Conservation (phyloP, 1,140 invertebrate genomes). For the Cherax quadricarinatus region DNA sequence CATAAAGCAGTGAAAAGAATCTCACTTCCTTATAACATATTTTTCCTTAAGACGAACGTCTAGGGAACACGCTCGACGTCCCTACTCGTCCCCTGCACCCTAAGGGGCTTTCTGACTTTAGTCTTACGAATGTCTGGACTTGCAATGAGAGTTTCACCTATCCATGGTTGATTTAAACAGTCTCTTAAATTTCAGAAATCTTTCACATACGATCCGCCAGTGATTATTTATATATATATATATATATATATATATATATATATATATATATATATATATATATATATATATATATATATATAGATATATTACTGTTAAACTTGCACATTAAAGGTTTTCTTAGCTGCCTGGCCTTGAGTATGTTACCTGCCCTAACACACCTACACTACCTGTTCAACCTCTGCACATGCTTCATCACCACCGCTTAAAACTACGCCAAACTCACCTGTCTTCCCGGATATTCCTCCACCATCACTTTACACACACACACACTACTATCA, state of each 20-base stretch:
- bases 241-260: neutral
- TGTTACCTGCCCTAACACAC: conserved; percentile 24
- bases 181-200: neutral
- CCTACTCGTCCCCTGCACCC: no score
- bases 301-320: no score
- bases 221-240: neutral
- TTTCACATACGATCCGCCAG: neutral
- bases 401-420: conserved; percentile 20
- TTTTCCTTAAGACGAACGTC: neutral
- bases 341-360: conserved; percentile 36
- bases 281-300: neutral
- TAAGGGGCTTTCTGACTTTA: neutral
- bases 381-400: conserved; percentile 36
- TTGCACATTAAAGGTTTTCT: neutral
- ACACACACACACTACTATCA: neutral
- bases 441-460: neutral
- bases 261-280: neutral
- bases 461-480: neutral
- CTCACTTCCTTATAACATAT: neutral
- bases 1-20: neutral
- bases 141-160: neutral
- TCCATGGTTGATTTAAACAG: neutral
- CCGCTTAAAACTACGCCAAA: neutral
- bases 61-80: no score
- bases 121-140: neutral